phyloP scores from a whole-genome alignment of 2,888 invertebrate species.

The Acrocera orbiculus region DNA sequence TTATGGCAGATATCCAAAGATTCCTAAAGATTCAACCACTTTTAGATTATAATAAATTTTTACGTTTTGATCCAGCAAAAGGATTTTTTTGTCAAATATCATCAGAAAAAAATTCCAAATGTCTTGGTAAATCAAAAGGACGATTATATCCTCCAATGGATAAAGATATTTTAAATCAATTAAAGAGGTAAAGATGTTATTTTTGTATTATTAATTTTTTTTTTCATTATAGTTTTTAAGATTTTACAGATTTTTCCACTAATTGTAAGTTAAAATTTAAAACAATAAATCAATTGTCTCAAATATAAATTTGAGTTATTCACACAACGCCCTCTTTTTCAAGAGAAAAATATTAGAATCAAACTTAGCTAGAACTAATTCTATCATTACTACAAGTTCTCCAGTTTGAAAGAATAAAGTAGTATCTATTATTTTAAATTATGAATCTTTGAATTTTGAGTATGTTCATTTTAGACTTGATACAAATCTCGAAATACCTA shows the following conservation, averaged over 20 bases:
- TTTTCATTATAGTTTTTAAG: not conserved
- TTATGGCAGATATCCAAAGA: constrained; percentile 79
- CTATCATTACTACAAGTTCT: no score
- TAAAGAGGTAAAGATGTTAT: constrained; percentile 41
- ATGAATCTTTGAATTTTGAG: no score
- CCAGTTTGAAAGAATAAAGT: no score
- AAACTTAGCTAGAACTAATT: no score
- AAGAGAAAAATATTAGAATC: no score
- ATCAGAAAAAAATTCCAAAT: constrained; percentile 73
- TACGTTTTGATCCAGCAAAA: constrained; percentile 87
- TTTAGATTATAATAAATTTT: constrained; percentile 76
- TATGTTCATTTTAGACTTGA: no score
- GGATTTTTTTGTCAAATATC: constrained; percentile 93
- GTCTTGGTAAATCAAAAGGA: constrained; percentile 92
- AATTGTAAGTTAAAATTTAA: not conserved
- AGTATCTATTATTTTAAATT: no score
- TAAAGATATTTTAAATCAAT: constrained; percentile 64
- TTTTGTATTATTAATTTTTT: not conserved
- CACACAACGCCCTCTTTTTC: not conserved
- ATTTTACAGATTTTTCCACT: not conserved
- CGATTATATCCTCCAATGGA: constrained; percentile 89
- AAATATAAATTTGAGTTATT: no score
- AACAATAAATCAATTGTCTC: no score
- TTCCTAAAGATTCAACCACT: constrained; percentile 80
- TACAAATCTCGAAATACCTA: no score